phyloP scores from a whole-genome alignment of 1,140 invertebrate genomes.

The Zophobas morio region DNA sequence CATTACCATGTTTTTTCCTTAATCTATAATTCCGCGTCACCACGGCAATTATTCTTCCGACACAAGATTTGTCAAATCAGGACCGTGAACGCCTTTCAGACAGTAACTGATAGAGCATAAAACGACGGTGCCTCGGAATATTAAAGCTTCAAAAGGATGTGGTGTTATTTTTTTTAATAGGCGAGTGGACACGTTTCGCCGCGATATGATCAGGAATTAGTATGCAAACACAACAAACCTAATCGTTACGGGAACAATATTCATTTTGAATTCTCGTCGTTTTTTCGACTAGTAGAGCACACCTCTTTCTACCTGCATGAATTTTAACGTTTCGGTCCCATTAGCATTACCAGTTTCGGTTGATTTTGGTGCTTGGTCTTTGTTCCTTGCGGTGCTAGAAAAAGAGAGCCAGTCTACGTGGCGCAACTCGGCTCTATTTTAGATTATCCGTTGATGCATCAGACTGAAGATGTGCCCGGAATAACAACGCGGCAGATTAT shows the following conservation, averaged over 20 bases:
- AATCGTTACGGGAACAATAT: slow-evolving; percentile 41
- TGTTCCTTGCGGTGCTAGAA: slow-evolving; percentile 7
- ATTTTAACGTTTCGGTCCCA: slow-evolving; percentile 42
- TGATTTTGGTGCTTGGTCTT: slow-evolving; percentile 34
- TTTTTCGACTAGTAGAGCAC: slow-evolving; percentile 43
- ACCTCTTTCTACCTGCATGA: slow-evolving; percentile 45
- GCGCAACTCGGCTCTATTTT: slow-evolving; percentile 45
- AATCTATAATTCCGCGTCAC: slow-evolving; percentile 24
- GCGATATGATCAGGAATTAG: slow-evolving; percentile 33
- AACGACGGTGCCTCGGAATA: neutral
- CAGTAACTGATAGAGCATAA: slow-evolving; percentile 16
- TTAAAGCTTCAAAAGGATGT: neutral
- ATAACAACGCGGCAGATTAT: slow-evolving; percentile 52
- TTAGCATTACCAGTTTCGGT: slow-evolving; percentile 45
- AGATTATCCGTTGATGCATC: slow-evolving; percentile 52
- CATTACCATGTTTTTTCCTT: slow-evolving; percentile 32
- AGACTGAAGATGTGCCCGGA: slow-evolving; percentile 50
- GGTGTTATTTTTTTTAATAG: neutral
- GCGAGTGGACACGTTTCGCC: slow-evolving; percentile 17
- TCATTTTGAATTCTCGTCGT: slow-evolving; percentile 41
- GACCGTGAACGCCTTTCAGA: slow-evolving; percentile 15
- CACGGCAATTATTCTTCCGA: slow-evolving; percentile 22
- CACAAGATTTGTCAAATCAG: slow-evolving; percentile 29
- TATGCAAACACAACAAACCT: slow-evolving; percentile 44
- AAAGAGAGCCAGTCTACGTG: slow-evolving; percentile 20